Conservation (phyloP, 2,797 vertebrate genomes). For the Moxostoma hubbsi region DNA sequence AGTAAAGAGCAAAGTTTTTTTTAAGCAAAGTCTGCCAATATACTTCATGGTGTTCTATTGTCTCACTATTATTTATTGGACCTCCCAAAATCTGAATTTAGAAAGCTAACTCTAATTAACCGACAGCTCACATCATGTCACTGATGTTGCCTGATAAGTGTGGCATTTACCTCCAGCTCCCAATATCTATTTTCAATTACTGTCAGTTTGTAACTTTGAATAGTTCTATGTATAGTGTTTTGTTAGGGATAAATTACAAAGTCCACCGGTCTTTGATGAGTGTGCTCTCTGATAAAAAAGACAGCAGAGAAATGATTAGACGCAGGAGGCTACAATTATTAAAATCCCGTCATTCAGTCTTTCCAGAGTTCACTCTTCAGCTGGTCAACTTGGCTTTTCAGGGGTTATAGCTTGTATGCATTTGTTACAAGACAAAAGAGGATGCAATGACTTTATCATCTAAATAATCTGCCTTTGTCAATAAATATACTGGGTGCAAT, state of each 20-base stretch:
- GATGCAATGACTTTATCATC: slow-evolving; percentile 18
- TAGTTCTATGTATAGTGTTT: slow-evolving; percentile 22
- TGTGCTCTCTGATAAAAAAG: slow-evolving; percentile 3
- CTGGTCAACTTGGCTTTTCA: slow-evolving; percentile 19
- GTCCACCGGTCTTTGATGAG: slow-evolving; percentile 14
- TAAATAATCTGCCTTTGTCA: slow-evolving; percentile 53
- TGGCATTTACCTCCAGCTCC: slow-evolving; percentile 32
- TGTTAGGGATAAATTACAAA: slow-evolving; percentile 26
- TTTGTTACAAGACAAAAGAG: slow-evolving; percentile 9
- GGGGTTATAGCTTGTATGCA: slow-evolving; percentile 15
- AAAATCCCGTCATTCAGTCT: slow-evolving; percentile 17
- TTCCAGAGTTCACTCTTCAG: slow-evolving; percentile 7
- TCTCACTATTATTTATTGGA: slow-evolving; percentile 31
- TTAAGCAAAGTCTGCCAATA: slow-evolving; percentile 1
- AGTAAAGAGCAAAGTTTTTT: neutral
- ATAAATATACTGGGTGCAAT: slow-evolving; percentile 42
- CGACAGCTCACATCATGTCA: neutral
- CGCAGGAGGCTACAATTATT: slow-evolving; percentile 17
- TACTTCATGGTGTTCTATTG: neutral
- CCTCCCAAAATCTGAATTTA: slow-evolving; percentile 44
- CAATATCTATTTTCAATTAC: slow-evolving; percentile 25
- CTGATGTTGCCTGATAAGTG: slow-evolving; percentile 29
- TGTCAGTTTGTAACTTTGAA: slow-evolving; percentile 22
- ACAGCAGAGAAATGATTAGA: slow-evolving; percentile 25
- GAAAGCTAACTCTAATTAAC: slow-evolving; percentile 32